These are phyloP conservation scores for Entelurus aequoreus DNA, from an alignment of 2,113 vertebrate genomes.

Conservation along the genomic window DNA sequence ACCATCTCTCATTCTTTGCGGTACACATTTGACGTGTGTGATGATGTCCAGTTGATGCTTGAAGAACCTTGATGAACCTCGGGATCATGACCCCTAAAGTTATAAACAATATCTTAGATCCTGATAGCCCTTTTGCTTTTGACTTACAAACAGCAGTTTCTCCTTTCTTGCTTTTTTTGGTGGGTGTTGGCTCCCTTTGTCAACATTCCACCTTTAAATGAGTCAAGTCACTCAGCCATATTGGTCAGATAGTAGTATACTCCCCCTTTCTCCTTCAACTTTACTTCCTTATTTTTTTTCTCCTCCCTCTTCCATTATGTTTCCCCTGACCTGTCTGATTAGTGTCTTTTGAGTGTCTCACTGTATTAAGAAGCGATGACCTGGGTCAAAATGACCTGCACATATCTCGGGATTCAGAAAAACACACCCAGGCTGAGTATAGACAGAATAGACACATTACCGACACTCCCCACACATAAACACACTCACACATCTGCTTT, in stretches of 20 bases:
- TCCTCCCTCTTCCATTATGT: constrained; percentile 28
- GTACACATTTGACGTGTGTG: constrained; percentile 19
- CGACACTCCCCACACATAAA: constrained; percentile 8
- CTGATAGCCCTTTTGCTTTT: constrained; percentile 29
- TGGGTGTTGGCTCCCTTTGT: constrained; percentile 40
- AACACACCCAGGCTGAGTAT: constrained; percentile 36
- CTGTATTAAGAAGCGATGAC: constrained; percentile 46
- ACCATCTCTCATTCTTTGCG: constrained; percentile 12
- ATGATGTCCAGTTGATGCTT: constrained; percentile 17
- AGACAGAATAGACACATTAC: constrained; percentile 27
- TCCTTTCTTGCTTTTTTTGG: constrained; percentile 24
- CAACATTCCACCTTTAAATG: constrained; percentile 43
- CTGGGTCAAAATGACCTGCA: constrained; percentile 60
- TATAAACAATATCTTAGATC: constrained; percentile 41
- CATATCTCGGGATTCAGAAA: constrained; percentile 39
- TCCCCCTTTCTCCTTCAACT: constrained; percentile 46
- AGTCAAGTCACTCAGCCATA: constrained; percentile 32
- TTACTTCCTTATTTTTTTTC: constrained; percentile 38
- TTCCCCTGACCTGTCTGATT: constrained; percentile 36
- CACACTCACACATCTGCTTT: constrained; percentile 33
- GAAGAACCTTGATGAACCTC: constrained; percentile 18
- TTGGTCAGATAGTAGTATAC: constrained; percentile 25
- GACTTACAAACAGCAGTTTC: constrained; percentile 29
- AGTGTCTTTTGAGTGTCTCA: constrained; percentile 23
- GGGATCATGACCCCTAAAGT: constrained; percentile 28